Percentiles rank a stretch among this genome's conserved stretches.
These are phyloP conservation scores for Leuctra nigra DNA, from an alignment of 2,888 invertebrate species.

Conservation along the genomic window DNA sequence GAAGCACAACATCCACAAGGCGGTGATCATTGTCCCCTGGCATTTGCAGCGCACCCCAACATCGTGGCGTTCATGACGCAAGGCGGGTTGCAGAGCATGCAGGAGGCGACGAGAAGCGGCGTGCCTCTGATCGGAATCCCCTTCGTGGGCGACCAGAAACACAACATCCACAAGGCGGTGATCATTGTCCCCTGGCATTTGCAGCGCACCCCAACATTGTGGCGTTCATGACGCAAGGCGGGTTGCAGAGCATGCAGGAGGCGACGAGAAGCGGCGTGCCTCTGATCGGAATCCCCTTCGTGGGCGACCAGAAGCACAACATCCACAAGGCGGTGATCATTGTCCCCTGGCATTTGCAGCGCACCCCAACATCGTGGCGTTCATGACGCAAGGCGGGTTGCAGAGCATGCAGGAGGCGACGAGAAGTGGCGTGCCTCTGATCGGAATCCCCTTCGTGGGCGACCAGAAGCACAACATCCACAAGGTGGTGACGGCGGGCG, in stretches of 20 bases:
- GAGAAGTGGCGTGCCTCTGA: slow-evolving; percentile 24
- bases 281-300: neutral
- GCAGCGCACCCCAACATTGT: slow-evolving; percentile 28
- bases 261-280: slow-evolving; percentile 22
- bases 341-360: too few species aligned
- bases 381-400: slow-evolving; percentile 30
- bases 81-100: slow-evolving; percentile 29
- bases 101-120: slow-evolving; percentile 26
- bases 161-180: slow-evolving; percentile 26
- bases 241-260: slow-evolving; percentile 29
- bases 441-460: slow-evolving; percentile 30
- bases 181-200: too few species aligned
- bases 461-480: slow-evolving; percentile 28
- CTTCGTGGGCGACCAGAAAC: slow-evolving; percentile 29
- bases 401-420: slow-evolving; percentile 29
- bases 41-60: slow-evolving; percentile 28
- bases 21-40: too few species aligned
- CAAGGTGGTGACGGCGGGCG: slow-evolving; percentile 24
- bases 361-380: slow-evolving; percentile 27
- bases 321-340: neutral
- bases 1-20: slow-evolving; percentile 25
- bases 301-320: neutral
- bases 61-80: slow-evolving; percentile 28
- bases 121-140: slow-evolving; percentile 28
- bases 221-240: slow-evolving; percentile 30